phyloP scores from a whole-genome alignment of 2,888 invertebrate species.

The Zaprionus bogoriensis region DNA sequence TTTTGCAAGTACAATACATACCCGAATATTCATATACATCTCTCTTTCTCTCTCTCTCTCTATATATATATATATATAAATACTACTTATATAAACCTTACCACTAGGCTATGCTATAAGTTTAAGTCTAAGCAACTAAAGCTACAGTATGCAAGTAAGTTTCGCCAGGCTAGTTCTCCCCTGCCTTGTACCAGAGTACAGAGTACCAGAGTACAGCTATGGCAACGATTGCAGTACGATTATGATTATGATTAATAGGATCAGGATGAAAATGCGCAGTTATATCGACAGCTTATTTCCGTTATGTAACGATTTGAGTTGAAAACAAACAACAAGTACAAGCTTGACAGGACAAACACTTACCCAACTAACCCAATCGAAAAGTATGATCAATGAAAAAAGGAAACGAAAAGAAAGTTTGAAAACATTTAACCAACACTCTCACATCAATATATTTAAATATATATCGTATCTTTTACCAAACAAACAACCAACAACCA shows the following conservation, averaged over 20 bases:
- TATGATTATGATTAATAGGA: neutral
- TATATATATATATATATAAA: constrained; percentile 8
- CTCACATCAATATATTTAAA: constrained; percentile 22
- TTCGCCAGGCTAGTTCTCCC: constrained; percentile 24
- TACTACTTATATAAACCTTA: neutral
- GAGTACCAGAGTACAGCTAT: constrained; percentile 14
- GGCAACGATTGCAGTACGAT: neutral
- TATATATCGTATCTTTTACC: constrained; percentile 40
- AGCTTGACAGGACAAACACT: constrained; percentile 45
- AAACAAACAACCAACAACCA: constrained; percentile 10
- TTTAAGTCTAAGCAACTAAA: constrained; percentile 23
- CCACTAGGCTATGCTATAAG: constrained; percentile 12
- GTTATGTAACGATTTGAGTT: constrained; percentile 47
- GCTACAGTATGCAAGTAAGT: constrained; percentile 36
- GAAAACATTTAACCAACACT: constrained; percentile 46
- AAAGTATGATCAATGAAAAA: neutral
- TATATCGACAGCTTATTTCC: constrained; percentile 42
- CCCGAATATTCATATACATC: constrained; percentile 6
- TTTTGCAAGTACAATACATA: constrained; percentile 36
- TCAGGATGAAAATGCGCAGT: neutral
- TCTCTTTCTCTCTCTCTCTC: constrained; percentile 7
- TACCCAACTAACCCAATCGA: constrained; percentile 11
- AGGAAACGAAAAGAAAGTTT: constrained; percentile 32
- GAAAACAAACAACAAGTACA: constrained; percentile 26
- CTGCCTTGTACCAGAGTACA: constrained; percentile 11